Evolutionary conservation across 2,888 invertebrate genomes (phyloP), one percentile per base, ranked within the genome.

Genomic region (Dioctria rufipes): DNA sequence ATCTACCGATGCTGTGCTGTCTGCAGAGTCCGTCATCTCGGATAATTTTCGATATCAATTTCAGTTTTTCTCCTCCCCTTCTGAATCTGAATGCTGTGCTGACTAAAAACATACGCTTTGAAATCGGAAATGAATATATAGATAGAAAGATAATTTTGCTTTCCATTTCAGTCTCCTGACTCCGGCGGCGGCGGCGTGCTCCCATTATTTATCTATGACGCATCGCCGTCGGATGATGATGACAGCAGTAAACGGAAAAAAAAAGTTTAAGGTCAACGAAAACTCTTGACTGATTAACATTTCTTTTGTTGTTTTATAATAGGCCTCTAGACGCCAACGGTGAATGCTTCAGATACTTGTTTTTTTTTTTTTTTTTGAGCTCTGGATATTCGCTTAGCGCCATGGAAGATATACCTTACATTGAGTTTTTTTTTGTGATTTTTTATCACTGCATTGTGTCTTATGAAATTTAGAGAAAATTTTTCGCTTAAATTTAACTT

Each of bases 251-350:
- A 5, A 58, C 58, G 25, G 4, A 25, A 58, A 25, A 25, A 25
- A 25, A 58, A 58, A 2, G 58, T 58, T 58, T 58, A 58, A 58
- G 58, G 58, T 58, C 25, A 58, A 58, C 5, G 58, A 58, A 58
- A 58, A 58, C 11, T 8, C n/a, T 58, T 6, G 25, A 13, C 58
- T 6, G 46, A 46, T 46, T 46, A 6, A 46, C 5, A 46, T 46
- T 46, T 46, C 5, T 8, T 8, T 6, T 46, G 46, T 46, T 46
- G 46, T 8, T 5, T 46, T 25, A 25, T 25, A 25, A 25, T 25
- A 25, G 46, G 46, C 5, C 5, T 46, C 58, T 25, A 58, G 58
- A 58, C 5, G 58, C 5, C 46, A 8, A 25, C 58, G 8, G 58
- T 58, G 58, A 58, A 58, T 8, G 58, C 11, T 2, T 8, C 2